phyloP scores from a whole-genome alignment of 2,113 vertebrate species.

The Atlantisia rogersi region DNA sequence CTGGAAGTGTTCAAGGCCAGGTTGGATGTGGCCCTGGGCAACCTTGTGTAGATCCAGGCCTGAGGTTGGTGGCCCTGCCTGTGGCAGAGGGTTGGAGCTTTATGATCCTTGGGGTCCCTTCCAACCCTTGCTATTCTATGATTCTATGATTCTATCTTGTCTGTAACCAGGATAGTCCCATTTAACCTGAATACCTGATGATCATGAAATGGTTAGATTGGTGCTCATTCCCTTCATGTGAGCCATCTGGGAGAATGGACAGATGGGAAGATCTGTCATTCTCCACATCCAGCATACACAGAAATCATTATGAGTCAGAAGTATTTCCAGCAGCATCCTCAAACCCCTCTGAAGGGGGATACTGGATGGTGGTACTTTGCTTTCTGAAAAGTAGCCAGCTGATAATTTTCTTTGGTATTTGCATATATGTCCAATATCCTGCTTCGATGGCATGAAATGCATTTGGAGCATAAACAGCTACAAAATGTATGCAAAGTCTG shows the following conservation, averaged over 20 bases:
- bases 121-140: too few relatives aligned
- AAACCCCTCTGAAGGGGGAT: not conserved
- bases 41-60: too few relatives aligned
- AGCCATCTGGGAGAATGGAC: not conserved
- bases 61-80: too few relatives aligned
- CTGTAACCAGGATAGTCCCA: too few relatives aligned
- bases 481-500: not conserved
- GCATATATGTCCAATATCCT: not conserved
- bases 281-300: not conserved
- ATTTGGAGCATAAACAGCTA: not conserved
- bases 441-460: not conserved
- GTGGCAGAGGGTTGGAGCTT: too few relatives aligned
- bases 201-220: rapidly evolving
- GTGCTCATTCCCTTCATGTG: not conserved
- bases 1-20: too few relatives aligned
- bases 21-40: too few relatives aligned
- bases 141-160: too few relatives aligned
- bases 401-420: not conserved
- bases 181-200: not conserved
- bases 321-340: not conserved
- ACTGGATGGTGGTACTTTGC: not conserved
- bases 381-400: not conserved
- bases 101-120: too few relatives aligned
- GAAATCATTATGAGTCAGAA: not conserved
- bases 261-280: not conserved